These are phyloP conservation scores for Sigmodon hispidus DNA, from an alignment of 2,113 vertebrate species.

Conservation along the genomic window DNA sequence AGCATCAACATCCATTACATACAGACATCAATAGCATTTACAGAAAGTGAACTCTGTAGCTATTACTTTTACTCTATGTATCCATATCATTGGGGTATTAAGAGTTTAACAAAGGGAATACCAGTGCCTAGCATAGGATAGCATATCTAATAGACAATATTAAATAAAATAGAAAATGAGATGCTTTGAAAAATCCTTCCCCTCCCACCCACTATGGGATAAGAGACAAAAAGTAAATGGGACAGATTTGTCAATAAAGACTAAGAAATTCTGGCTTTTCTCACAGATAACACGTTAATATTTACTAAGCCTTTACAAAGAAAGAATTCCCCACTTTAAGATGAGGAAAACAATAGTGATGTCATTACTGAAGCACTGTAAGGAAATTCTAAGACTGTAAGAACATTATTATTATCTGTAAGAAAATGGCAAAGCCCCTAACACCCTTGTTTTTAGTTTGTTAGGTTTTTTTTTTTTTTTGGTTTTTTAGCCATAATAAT, in stretches of 20 bases:
- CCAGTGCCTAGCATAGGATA: background rate
- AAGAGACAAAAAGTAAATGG: background rate
- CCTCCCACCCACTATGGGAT: background rate
- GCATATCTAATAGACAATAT: background rate
- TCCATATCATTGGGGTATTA: background rate
- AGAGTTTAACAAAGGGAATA: background rate
- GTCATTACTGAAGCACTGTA: background rate
- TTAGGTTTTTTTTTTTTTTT: background rate
- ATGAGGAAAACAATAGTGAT: background rate
- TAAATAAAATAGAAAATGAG: slow-evolving; percentile 8
- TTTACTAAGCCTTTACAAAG: background rate
- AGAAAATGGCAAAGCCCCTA: background rate
- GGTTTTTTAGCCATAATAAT: background rate
- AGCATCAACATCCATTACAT: accelerated
- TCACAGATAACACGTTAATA: background rate
- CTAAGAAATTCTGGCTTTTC: background rate
- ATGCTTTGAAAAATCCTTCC: background rate
- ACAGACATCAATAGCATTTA: background rate
- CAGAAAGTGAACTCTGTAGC: background rate
- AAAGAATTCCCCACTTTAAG: background rate
- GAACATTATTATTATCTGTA: background rate
- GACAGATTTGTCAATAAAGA: background rate
- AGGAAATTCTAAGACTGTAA: background rate
- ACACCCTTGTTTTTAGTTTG: background rate
- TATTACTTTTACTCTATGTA: background rate